These are phyloP conservation scores for Holothuria glaberrima DNA, from an alignment of 35 echinoderm and acorn worm genomes.

Conservation along the genomic window DNA sequence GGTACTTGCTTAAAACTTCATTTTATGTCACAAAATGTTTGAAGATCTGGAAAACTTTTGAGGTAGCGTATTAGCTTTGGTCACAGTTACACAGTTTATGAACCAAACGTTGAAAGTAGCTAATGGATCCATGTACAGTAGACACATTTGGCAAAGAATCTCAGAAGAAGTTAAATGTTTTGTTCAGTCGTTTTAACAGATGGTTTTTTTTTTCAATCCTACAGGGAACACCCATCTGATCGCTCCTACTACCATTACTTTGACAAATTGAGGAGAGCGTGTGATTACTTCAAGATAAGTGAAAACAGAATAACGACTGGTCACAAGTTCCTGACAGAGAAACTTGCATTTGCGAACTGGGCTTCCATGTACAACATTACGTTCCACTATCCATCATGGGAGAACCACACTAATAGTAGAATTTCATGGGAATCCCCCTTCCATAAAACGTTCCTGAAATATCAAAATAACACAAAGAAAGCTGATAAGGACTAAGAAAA, in stretches of 20 bases:
- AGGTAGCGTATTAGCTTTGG: too few relatives aligned
- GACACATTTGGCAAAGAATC: too few relatives aligned
- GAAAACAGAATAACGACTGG: constrained; percentile 64
- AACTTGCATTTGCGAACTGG: constrained; percentile 83
- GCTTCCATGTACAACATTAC: constrained; percentile 72
- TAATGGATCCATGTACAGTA: too few relatives aligned
- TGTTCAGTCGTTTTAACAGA: too few relatives aligned
- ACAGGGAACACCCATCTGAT: constrained; percentile 85
- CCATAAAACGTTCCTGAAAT: constrained; percentile 55
- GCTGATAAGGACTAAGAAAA: not conserved
- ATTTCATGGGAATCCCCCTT: constrained; percentile 51
- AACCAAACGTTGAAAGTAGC: too few relatives aligned
- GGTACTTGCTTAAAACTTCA: too few relatives aligned
- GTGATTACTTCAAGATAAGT: constrained; percentile 75
- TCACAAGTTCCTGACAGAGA: constrained; percentile 96
- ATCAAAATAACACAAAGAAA: constrained; percentile 33
- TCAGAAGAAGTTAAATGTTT: too few relatives aligned
- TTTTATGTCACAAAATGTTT: too few relatives aligned
- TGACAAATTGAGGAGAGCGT: constrained; percentile 74
- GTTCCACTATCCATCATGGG: constrained; percentile 88
- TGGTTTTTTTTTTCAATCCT: not conserved
- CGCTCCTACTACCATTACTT: constrained; percentile 83
- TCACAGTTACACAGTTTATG: too few relatives aligned
- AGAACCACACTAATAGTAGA: constrained; percentile 40
- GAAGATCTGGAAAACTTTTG: too few relatives aligned